Evolutionary conservation across 2,888 invertebrate species (phyloP), one percentile per base, ranked within the genome.

Genomic region (Aromia moschata): DNA sequence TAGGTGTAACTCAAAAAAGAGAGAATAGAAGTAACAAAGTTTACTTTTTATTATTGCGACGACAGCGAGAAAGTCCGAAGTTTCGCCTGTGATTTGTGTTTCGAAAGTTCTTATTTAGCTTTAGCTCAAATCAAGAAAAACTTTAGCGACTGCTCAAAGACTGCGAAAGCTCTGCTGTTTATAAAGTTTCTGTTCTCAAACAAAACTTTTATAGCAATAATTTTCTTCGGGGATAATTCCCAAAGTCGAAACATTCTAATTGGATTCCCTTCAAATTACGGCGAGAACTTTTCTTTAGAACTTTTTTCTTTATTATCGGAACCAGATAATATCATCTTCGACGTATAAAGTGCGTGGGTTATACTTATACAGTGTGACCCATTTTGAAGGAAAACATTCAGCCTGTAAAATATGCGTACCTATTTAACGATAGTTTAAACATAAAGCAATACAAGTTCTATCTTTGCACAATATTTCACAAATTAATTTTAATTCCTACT

Each of bases 141-240:
- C 41, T 56, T 46, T 43, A 47, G 47, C 56, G 46, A 43, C 44
- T 33, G 54, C 44, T 57, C 43, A 41, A 47, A 54, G 62, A 57
- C 56, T 56, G 47, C 53, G 52, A 46, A 44, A 20, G 54, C 58
- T 15, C 37, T 45, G 46, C 33, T 56, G 62, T 62, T 62, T 58
- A 58, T 56, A 58, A 56, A 58, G 58, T 36, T 58, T 53, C 52
- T 47, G 55, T 65, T 62, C 55, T 56, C 59, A 63, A 68, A 59
- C 65, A 60, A 62, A 70, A 70, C 66, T 68, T 70, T 67, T 60
- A 68, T 68, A 68, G 64, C 70, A 70, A 70, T 70, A 70, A 70
- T 70, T 70, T 65, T 70, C 70, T 64, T 63, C 62, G 63, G 65
- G 70, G 68, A 70, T 70, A 66, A 70, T 68, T 70, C 62, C 57